phyloP scores from a whole-genome alignment of 2,888 invertebrate genomes.

The Meiosimyza platycephala region DNA sequence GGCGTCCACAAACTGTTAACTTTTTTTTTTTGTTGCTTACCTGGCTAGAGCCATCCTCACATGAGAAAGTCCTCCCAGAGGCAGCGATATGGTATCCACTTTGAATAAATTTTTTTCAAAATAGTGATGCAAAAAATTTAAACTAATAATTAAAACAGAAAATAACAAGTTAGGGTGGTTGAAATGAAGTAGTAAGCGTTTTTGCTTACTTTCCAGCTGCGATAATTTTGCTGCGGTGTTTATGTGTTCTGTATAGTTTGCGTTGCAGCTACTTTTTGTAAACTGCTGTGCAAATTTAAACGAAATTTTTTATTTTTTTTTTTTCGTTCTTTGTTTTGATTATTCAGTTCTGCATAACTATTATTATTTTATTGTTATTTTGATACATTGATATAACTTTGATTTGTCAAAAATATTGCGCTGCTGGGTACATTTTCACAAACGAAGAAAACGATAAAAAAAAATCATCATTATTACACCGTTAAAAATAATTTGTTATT shows the following conservation, averaged over 20 bases:
- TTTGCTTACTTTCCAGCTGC: not conserved
- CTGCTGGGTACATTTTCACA: not conserved
- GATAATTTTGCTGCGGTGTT: no score
- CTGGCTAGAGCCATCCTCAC: slow-evolving; percentile 77
- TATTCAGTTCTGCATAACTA: not conserved
- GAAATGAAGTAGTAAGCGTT: not conserved
- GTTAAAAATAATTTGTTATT: slow-evolving; percentile 18
- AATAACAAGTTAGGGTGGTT: not conserved
- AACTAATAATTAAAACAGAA: not conserved
- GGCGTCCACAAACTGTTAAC: no score
- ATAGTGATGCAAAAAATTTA: slow-evolving; percentile 23
- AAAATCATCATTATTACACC: slow-evolving; percentile 32
- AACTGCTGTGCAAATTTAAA: not conserved
- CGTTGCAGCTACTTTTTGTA: slow-evolving; percentile 2
- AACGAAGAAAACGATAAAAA: slow-evolving; percentile 33
- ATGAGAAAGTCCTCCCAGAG: slow-evolving; percentile 72
- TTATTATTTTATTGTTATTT: slow-evolving; percentile 25
- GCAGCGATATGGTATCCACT: slow-evolving; percentile 71
- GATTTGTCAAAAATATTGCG: slow-evolving; percentile 25
- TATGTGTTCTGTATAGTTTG: no score
- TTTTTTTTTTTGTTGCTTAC: slow-evolving; percentile 65
- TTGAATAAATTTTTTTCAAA: slow-evolving; percentile 56
- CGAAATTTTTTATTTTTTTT: slow-evolving; percentile 24
- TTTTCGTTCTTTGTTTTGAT: slow-evolving; percentile 5
- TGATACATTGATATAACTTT: slow-evolving; percentile 28